A percentile compares a stretch with the other conserved stretches of the same genome.
phyloP scores from a whole-genome alignment of 1,140 invertebrate species.

The Zaprionus ghesquierei region DNA sequence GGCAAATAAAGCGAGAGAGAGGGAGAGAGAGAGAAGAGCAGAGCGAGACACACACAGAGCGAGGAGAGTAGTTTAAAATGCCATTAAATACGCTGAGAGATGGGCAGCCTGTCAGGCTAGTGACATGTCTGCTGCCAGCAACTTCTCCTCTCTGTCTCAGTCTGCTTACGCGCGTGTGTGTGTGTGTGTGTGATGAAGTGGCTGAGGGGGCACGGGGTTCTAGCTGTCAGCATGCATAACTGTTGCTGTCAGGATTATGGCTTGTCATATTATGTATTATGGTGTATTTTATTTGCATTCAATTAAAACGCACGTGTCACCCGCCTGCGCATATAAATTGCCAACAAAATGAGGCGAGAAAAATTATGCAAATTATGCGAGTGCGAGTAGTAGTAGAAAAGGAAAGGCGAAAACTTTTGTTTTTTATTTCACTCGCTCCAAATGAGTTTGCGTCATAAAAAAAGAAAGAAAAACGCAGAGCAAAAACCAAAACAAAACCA shows the following conservation, averaged over 20 bases:
- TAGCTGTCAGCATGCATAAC: slow-evolving; percentile 73
- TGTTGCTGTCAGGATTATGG: slow-evolving; percentile 78
- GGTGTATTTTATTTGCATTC: slow-evolving; percentile 78
- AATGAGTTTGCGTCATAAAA: slow-evolving; percentile 45
- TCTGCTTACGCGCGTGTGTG: neutral
- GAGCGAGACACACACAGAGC: neutral
- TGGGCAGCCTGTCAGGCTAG: slow-evolving; percentile 45
- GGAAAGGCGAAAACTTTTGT: slow-evolving; percentile 28
- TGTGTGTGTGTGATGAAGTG: slow-evolving; percentile 17
- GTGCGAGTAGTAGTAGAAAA: slow-evolving; percentile 6
- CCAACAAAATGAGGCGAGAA: slow-evolving; percentile 66
- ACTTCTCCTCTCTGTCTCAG: slow-evolving; percentile 1
- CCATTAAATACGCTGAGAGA: slow-evolving; percentile 59
- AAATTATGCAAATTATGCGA: slow-evolving; percentile 74
- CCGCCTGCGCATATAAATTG: slow-evolving; percentile 70
- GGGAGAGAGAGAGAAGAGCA: neutral
- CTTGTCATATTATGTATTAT: slow-evolving; percentile 78
- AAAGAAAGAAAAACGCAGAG: neutral
- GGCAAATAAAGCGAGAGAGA: slow-evolving; percentile 13
- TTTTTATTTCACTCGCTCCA: slow-evolving; percentile 22
- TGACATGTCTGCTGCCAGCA: slow-evolving; percentile 41
- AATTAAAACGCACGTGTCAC: slow-evolving; percentile 78
- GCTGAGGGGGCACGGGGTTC: neutral
- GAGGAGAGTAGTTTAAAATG: slow-evolving; percentile 70
- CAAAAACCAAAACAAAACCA: neutral